Base-by-base conservation (phyloP, 2,888 invertebrate species). In the Catonia carolina region DNA sequence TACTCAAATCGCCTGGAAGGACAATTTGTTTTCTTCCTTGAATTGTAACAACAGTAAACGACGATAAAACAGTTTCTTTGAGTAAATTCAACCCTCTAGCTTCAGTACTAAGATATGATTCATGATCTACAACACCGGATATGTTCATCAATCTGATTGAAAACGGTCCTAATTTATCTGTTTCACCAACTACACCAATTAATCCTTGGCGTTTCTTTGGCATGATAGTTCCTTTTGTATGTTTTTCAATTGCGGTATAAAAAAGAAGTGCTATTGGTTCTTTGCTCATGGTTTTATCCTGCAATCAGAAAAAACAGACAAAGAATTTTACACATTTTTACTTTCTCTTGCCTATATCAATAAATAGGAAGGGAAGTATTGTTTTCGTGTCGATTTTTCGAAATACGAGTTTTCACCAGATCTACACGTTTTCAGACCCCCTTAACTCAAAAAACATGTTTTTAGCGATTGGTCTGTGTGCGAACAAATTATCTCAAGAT, bases 201-300 rank as follows among this genome's bases (percentile, higher is more conserved):
- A 79, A 63, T 14, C 57, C 57, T 22, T 39, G 75, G 4, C 20
- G 17, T 17, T 45, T 45, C 22, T 45, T 23, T 8, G 77, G 73
- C 64, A 74, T 73, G 12, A 80, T 75, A 62, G 74, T 75, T 1
- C 84, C 83, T 61, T 79, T 77, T 0, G 80, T 79, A 62, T 70
- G 69, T 64, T 86, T 86, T 67, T 94, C 94, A 8, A 92, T 73
- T 0, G 89, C 90, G 1, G 82, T 81, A 69, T 93, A 93, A 82
- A 90, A 90, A 15, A 92, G 74, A 0, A 93, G 66, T 0, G 86
- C 84, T 18, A 86, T 77, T 1, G 59, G 58, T 51, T 62, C 61
- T 2, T 4, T 27, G 8, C 5, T 6, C 27, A 27, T 6, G 4
- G 27, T 27, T 27, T 27, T 4, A 27, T 27, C 27, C 27, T 27